Evolutionary conservation across 2,113 vertebrate species (phyloP).

Genomic region (Proteles cristata): DNA sequence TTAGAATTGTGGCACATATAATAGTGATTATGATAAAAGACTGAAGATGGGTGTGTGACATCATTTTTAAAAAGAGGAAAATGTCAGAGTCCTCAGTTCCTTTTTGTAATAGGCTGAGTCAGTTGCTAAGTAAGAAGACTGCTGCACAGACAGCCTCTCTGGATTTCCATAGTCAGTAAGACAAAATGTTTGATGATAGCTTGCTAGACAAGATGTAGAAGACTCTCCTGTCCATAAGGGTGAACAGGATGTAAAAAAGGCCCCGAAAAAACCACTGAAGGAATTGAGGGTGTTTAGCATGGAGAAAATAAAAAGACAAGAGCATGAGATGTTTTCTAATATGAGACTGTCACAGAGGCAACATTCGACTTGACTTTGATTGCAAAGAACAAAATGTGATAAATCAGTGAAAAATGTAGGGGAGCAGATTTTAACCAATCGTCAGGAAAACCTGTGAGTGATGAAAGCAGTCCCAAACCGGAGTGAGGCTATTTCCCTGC

Average conservation of each 20-base stretch:
- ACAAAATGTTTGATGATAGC: not conserved
- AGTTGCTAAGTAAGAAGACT: not conserved
- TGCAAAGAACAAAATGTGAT: not conserved
- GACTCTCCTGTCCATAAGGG: not conserved
- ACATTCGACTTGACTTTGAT: not conserved
- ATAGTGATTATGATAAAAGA: not conserved
- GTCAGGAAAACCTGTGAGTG: not conserved
- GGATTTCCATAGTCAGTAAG: not conserved
- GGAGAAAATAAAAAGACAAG: not conserved
- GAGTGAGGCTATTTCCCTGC: not conserved
- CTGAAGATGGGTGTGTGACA: not conserved
- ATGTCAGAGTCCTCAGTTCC: not conserved
- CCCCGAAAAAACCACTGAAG: not conserved
- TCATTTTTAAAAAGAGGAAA: not conserved
- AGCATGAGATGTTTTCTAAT: not conserved
- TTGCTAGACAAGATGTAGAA: constrained; percentile 34
- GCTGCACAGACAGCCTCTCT: not conserved
- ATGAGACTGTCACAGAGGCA: not conserved
- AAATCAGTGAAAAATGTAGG: not conserved
- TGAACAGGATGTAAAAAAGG: not conserved
- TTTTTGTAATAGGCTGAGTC: not conserved
- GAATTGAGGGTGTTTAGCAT: not conserved
- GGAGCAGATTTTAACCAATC: not conserved
- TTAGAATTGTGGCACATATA: not conserved
- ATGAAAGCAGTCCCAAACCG: not conserved